phyloP scores from a whole-genome alignment of 2,888 invertebrate species.

The Selenia dentaria region DNA sequence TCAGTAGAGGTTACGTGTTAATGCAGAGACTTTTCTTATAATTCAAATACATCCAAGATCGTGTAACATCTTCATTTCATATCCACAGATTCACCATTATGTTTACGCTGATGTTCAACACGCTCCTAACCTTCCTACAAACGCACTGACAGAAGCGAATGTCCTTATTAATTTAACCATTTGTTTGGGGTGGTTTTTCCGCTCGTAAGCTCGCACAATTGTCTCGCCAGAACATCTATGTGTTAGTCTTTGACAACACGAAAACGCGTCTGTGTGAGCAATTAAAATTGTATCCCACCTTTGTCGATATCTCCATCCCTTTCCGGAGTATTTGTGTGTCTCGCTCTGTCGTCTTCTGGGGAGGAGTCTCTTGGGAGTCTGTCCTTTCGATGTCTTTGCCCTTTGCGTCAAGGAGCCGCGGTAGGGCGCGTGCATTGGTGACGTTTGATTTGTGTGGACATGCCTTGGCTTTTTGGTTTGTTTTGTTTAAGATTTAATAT shows the following conservation, averaged over 20 bases:
- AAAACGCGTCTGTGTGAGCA: constrained; percentile 71
- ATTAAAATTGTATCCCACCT: constrained; percentile 84
- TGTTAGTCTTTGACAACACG: constrained; percentile 58
- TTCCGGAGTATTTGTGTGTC: constrained; percentile 61
- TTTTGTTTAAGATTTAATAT: no score
- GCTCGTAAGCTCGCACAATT: constrained; percentile 61
- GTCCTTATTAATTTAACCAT: constrained; percentile 77
- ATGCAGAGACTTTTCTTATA: no score
- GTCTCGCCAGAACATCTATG: constrained; percentile 62
- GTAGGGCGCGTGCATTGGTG: constrained; percentile 70
- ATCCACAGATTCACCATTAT: no score
- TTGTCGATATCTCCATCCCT: constrained; percentile 66
- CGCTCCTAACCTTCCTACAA: constrained; percentile 54
- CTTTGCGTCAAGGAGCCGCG: constrained; percentile 80
- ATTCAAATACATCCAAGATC: no score
- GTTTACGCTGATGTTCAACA: constrained; percentile 33
- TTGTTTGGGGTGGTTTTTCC: constrained; percentile 79
- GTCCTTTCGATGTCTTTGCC: constrained; percentile 87
- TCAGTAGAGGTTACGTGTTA: no score
- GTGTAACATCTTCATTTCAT: no score
- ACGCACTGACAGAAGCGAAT: constrained; percentile 63
- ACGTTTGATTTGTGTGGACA: constrained; percentile 62
- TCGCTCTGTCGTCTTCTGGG: constrained; percentile 75
- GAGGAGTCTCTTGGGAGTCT: constrained; percentile 86
- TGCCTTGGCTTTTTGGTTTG: constrained; percentile 40